Conservation (phyloP, 1,140 invertebrate genomes). For the Homalodisca vitripennis region DNA sequence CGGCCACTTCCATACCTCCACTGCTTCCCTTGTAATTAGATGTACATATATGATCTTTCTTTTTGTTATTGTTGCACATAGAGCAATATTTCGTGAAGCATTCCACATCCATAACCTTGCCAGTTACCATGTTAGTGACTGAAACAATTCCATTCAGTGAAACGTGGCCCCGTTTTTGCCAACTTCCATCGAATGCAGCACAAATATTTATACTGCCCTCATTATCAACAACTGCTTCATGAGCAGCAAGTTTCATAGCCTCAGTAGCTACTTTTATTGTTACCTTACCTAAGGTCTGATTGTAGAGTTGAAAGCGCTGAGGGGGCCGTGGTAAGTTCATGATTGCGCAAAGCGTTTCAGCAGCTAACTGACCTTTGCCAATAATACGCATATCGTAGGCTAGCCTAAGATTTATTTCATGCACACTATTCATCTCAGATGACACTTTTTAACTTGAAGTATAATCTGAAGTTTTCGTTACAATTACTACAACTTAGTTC, state of each 20-base stretch:
- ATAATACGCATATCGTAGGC: not conserved
- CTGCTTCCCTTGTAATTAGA: not conserved
- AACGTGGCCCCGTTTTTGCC: too few species aligned
- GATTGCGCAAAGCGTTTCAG: too few species aligned
- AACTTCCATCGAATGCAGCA: too few species aligned
- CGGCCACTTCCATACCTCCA: too few species aligned
- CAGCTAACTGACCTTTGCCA: not conserved
- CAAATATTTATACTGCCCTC: too few species aligned
- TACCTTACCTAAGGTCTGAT: not conserved
- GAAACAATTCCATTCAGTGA: too few species aligned
- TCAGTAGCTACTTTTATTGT: not conserved
- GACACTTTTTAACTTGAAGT: not conserved
- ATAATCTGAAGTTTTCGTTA: not conserved
- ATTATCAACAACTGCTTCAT: too few species aligned
- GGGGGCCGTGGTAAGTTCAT: too few species aligned
- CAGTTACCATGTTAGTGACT: too few species aligned
- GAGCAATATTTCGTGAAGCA: not conserved
- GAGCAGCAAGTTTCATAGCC: not conserved
- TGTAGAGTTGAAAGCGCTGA: too few species aligned
- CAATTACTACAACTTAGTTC: not conserved
- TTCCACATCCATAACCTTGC: not conserved
- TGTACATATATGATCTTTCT: not conserved
- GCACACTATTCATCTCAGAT: too few species aligned
- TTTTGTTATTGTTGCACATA: not conserved
- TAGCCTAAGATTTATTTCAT: not conserved